Base-by-base conservation (phyloP, 1,140 invertebrate genomes). In the Helicorthomorpha holstii region DNA sequence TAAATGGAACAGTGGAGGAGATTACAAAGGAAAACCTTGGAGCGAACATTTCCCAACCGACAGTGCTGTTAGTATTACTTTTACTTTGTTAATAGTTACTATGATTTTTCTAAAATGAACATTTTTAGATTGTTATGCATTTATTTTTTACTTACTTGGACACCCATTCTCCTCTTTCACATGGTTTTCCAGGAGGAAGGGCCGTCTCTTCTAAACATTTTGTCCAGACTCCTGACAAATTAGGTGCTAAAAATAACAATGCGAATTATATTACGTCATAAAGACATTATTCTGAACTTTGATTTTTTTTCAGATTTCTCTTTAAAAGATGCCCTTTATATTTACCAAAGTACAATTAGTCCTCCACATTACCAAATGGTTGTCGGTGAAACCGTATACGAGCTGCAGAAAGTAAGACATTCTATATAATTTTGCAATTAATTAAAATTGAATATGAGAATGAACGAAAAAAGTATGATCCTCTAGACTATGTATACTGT, bases 111-210 rank as follows among this genome's bases (percentile, higher is more conserved):
- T 51, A 49, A 48, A 27, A 45, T 21, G n/a, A 27, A 38, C 21
- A 48, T 50, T 69, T 72, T 47, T 62, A 86, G 81, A 75, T 88
- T 57, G 69, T 87, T n/a, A 82, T 88, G 75, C 84, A 88, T 67
- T 62, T 86, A 42, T 73, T 87, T 42, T 81, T 81, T 47, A 78
- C 79, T 2, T 89, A 89, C 60, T 69, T 90, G 68, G 85, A 90
- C 61, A 79, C 79, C 2, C 77, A 85, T 63, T 64, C 89, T 3
- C 78, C 83, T 60, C 78, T 81, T 2, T 71, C 85, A 43, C 78
- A 83, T 0, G 67, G 68, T 52, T 81, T 79, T 67, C 81, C 82
- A 4, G 83, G 85, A 57, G 79, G 79, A 1, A 76, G 81, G 55
- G 75, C 83, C 2, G 89, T 90, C 63, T 75, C 78, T n/a, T 73